Evolutionary conservation across 2,797 vertebrate genomes (phyloP).

Genomic region (Falco concolor): DNA sequence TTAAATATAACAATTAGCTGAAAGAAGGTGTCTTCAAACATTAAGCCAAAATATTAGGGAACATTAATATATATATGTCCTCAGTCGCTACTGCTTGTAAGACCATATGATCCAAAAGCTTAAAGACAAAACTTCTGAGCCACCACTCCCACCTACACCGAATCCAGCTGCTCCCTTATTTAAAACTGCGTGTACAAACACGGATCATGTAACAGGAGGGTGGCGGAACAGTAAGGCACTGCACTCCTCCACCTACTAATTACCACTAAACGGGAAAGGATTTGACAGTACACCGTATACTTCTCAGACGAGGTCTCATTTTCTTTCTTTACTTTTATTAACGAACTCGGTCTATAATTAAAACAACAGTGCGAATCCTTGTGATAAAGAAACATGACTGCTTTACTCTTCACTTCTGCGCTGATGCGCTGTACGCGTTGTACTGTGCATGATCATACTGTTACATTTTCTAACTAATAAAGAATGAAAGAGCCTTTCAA

Average conservation of each 20-base stretch:
- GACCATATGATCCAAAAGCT: not conserved
- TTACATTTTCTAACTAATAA: not conserved
- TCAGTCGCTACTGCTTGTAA: not conserved
- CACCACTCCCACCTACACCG: not conserved
- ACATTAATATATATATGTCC: not conserved
- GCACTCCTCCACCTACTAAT: not conserved
- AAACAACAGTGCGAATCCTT: not conserved
- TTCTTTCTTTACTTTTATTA: not conserved
- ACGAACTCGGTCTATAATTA: not conserved
- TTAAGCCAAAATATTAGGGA: not conserved
- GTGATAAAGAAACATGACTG: rapidly evolving
- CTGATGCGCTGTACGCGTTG: rapidly evolving
- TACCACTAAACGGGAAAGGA: not conserved
- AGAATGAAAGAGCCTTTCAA: not conserved
- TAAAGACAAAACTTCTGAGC: not conserved
- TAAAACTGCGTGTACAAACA: not conserved
- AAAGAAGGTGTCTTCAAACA: not conserved
- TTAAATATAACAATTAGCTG: not conserved
- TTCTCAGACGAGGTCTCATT: not conserved
- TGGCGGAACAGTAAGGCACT: not conserved
- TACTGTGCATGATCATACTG: rapidly evolving
- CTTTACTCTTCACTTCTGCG: rapidly evolving
- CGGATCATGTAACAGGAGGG: not conserved
- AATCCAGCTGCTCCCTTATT: not conserved
- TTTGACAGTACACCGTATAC: not conserved